A percentile compares a stretch with the other conserved stretches of the same genome.
Conservation (phyloP, 2,113 vertebrate species). For the Amphilophus citrinellus region DNA sequence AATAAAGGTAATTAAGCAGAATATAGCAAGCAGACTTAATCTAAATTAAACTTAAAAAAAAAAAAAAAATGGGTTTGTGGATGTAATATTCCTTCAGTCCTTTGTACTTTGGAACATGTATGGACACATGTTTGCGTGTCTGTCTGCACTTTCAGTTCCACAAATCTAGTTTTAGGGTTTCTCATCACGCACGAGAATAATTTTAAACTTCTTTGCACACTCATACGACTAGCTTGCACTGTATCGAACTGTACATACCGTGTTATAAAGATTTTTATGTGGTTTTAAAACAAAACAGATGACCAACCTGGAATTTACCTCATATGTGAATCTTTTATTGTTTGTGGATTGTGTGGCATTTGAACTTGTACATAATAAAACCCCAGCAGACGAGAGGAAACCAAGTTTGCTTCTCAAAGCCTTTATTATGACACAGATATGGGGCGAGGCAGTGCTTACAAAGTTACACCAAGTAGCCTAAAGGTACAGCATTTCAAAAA, state of each 20-base stretch:
- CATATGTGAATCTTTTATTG: conserved; percentile 13
- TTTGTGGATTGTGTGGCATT: conserved; percentile 13
- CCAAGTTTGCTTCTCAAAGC: conserved; percentile 58
- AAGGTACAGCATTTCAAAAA: conserved; percentile 70
- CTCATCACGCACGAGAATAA: neutral
- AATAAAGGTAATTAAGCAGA: conserved; percentile 1
- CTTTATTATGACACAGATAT: conserved; percentile 78
- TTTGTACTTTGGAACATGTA: neutral
- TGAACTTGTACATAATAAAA: conserved; percentile 51
- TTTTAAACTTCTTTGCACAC: conserved; percentile 39
- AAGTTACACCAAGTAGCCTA: conserved; percentile 74
- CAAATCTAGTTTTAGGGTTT: neutral
- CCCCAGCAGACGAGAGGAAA: conserved; percentile 14
- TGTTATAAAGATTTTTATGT: conserved; percentile 18
- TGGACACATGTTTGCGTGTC: neutral
- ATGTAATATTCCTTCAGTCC: neutral
- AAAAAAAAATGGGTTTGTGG: neutral
- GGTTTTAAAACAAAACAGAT: conserved; percentile 1
- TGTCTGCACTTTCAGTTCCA: neutral
- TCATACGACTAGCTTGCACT: neutral
- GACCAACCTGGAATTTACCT: conserved; percentile 21
- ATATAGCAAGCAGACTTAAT: neutral
- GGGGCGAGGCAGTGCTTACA: conserved; percentile 75
- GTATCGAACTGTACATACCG: neutral
- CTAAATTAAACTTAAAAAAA: neutral